Base-by-base conservation (phyloP, 2,113 vertebrate genomes). In the Macquaria australasica region DNA sequence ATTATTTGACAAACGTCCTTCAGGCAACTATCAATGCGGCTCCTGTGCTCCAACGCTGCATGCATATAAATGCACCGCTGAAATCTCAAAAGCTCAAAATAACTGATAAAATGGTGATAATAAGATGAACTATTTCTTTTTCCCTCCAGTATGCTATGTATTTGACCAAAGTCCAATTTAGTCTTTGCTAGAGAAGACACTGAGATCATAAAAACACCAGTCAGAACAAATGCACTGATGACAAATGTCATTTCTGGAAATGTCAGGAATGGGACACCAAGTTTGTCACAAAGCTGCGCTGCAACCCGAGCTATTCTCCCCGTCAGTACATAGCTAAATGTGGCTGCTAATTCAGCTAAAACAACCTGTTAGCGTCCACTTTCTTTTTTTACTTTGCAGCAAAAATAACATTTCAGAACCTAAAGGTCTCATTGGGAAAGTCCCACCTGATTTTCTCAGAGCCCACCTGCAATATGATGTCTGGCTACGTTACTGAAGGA, bases 1-100 rank as follows among this genome's bases (percentile, higher is more conserved):
- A 37, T 81, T 70, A 86, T 79, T 79, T 84, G 56, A 78, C 11
- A 23, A 70, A 63, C 34, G 76, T 66, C 48, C 66, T 75, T 73
- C 48, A 79, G 76, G 70, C 69, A 75, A 15, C 53, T 45, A 67
- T 72, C 21, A 87, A 10, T 18, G 28, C 31, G 56, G 58, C 75
- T 73, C n/a, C 18, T 71, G 39, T 73, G 59, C 72, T 48, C 31
- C 31, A 15, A 2, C 31, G 12, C 48, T 60, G 34, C 58, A 51
- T 21, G 37, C 3, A 45, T 77, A 72, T 20, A 56, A 70, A n/a
- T 37, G 51, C 12, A 16, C 20, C 50, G 37, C 43, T 68, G 72
- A 53, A 34, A 56, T 60, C n/a, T 43, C 11, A 10, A 53, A 34
- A 56, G 56, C n/a, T 43, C 11, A 10, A 21, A 41, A 58, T 79